Evolutionary conservation across 1,140 invertebrate species (phyloP), one percentile per base, ranked within the genome.

Genomic region (Drosophila athabasca): DNA sequence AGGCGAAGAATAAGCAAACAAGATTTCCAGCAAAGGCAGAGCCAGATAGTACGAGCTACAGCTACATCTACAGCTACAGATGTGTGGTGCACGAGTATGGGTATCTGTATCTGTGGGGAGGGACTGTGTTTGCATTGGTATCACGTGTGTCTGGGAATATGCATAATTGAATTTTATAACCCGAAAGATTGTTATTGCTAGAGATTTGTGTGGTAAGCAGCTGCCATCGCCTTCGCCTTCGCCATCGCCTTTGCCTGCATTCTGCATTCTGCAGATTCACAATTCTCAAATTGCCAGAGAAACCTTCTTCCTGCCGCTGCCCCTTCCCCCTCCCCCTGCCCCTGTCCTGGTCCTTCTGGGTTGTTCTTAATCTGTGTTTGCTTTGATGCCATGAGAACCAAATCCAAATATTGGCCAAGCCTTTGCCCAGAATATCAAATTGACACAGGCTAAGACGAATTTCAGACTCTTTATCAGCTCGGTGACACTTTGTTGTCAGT

Each of bases 111-210:
- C n/a, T n/a, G n/a, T n/a, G n/a, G 13, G n/a, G 2, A 19, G 41
- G 35, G 43, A 43, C 50, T 52, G 31, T 46, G 39, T 57, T 17
- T 48, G 57, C 19, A 52, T 59, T 58, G 22, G 29, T 13, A 49
- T 71, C 61, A 74, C 62, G 73, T 66, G 61, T 54, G 69, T 69
- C 44, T 62, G 49, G 49, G 50, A 64, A 62, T 75, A 67, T 88
- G 70, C 82, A 87, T 85, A 85, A 85, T 85, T 85, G 78, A 85
- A 87, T 87, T 82, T 85, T 76, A 87, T 76, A 87, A 68, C 52
- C 78, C 66, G 51, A 68, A 69, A 72, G 74, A 78, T 74, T 85
- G 74, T 87, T 85, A 78, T 85, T 85, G 49, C 74, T 72, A 60
- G 50, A 71, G 66, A 78, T 78, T 78, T 85, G 73, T 71, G 53